These are phyloP conservation scores for Thunnus thynnus DNA, from an alignment of 2,113 vertebrate species.

Conservation along the genomic window DNA sequence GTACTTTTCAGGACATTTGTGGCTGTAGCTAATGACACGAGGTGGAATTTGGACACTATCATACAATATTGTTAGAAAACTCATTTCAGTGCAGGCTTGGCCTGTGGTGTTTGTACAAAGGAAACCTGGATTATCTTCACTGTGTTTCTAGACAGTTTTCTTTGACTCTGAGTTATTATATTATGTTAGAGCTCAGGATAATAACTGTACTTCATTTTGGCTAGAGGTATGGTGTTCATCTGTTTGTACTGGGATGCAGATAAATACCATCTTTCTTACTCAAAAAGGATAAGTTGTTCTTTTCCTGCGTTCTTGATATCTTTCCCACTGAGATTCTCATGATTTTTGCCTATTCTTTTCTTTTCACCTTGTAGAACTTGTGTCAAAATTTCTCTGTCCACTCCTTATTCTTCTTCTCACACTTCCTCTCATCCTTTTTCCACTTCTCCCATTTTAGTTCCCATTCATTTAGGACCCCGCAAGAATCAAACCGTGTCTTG, in stretches of 20 bases:
- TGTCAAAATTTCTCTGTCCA: slow-evolving; percentile 2
- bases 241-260: slow-evolving; percentile 17
- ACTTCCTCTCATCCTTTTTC: slow-evolving; percentile 51
- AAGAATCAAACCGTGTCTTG: slow-evolving; percentile 81
- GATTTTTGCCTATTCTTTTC: slow-evolving; percentile 37
- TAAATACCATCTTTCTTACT: slow-evolving; percentile 46
- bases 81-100: slow-evolving; percentile 28
- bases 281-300: slow-evolving; percentile 26
- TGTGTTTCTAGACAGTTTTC: slow-evolving; percentile 37
- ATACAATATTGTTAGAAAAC: slow-evolving; percentile 22
- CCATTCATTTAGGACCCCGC: slow-evolving; percentile 74
- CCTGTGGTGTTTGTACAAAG: slow-evolving; percentile 39
- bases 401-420: slow-evolving; percentile 14
- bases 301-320: slow-evolving; percentile 30
- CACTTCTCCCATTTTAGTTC: slow-evolving; percentile 68
- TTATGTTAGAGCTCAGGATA: slow-evolving; percentile 17
- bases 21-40: slow-evolving; percentile 38
- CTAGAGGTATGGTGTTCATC: not conserved
- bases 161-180: slow-evolving; percentile 47
- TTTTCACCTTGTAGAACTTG: slow-evolving; percentile 31
- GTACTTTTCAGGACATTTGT: slow-evolving; percentile 54
- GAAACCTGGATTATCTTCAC: slow-evolving; percentile 59
- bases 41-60: slow-evolving; percentile 37
- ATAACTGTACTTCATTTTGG: slow-evolving; percentile 18
- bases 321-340: slow-evolving; percentile 24